These are phyloP conservation scores for Norana najaformis DNA, from an alignment of 2,888 invertebrate species.

Conservation along the genomic window DNA sequence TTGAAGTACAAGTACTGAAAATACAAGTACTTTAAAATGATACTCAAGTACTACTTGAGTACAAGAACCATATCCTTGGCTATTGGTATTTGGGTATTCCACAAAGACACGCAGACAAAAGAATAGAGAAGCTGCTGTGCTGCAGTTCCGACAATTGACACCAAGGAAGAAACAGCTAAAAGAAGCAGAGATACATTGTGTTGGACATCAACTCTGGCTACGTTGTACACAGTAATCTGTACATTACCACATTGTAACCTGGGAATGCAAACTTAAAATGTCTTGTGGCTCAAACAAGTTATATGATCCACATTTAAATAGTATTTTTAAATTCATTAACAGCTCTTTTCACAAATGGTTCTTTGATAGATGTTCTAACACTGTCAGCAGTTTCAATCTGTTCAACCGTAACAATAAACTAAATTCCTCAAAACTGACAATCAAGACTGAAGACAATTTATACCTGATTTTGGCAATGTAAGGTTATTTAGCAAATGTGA, in stretches of 20 bases:
- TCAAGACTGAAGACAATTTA: background rate
- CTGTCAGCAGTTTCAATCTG: constrained; percentile 15
- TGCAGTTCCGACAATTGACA: background rate
- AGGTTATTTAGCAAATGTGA: background rate
- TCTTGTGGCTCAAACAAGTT: background rate
- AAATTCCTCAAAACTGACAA: background rate
- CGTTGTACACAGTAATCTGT: background rate
- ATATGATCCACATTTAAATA: background rate
- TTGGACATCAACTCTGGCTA: background rate
- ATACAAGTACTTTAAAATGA: background rate
- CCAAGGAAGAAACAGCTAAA: background rate
- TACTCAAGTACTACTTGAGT: background rate
- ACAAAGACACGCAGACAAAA: background rate
- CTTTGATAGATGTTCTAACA: background rate
- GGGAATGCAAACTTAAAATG: background rate
- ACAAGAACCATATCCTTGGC: background rate
- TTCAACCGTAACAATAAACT: background rate
- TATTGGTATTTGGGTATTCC: background rate
- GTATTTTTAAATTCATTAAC: background rate
- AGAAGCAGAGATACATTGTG: background rate
- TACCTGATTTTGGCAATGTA: background rate
- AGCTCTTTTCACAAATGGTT: background rate
- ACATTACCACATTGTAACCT: too few relatives aligned
- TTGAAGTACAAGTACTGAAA: background rate
- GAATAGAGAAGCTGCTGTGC: background rate